phyloP scores from a whole-genome alignment of 1,140 invertebrate genomes.

The Cardiocondyla obscurior region DNA sequence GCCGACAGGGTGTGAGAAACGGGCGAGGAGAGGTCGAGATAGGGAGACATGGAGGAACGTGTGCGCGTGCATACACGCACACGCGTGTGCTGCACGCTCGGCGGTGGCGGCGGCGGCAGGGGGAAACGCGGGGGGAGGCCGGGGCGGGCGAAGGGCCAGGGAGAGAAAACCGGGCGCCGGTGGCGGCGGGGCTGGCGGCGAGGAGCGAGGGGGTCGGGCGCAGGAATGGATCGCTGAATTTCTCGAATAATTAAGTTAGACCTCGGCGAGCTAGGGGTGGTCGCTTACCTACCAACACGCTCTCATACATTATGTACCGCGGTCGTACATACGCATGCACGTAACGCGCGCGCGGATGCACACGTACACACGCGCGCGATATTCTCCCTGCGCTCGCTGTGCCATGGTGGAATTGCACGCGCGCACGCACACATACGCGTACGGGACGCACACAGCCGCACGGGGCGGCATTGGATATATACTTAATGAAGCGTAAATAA shows the following conservation, averaged over 20 bases:
- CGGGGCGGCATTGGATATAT: constrained; percentile 83
- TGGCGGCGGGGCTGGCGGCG: constrained; percentile 51
- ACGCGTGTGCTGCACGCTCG: background rate
- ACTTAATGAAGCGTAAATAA: constrained; percentile 85
- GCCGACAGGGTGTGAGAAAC: constrained; percentile 4
- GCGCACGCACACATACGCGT: constrained; percentile 29
- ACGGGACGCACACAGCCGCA: constrained; percentile 61
- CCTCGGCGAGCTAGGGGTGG: constrained; percentile 80
- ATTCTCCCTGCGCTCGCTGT: constrained; percentile 20
- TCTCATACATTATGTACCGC: constrained; percentile 82
- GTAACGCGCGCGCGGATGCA: constrained; percentile 40
- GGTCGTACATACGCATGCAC: constrained; percentile 65
- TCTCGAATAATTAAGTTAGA: constrained; percentile 85
- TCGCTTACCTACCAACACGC: constrained; percentile 83
- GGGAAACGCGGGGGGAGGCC: background rate
- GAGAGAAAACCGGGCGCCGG: constrained; percentile 53
- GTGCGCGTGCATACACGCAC: too few relatives aligned
- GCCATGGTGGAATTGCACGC: constrained; percentile 55
- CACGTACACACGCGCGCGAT: background rate
- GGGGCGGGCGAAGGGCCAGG: constrained; percentile 36
- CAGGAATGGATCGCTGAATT: constrained; percentile 84
- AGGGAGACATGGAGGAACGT: constrained; percentile 45
- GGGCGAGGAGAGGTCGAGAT: constrained; percentile 28
- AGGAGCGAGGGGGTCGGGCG: constrained; percentile 68
- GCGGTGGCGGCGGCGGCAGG: background rate